Conservation (phyloP, 1,140 invertebrate genomes). For the Drosophila tropicalis region DNA sequence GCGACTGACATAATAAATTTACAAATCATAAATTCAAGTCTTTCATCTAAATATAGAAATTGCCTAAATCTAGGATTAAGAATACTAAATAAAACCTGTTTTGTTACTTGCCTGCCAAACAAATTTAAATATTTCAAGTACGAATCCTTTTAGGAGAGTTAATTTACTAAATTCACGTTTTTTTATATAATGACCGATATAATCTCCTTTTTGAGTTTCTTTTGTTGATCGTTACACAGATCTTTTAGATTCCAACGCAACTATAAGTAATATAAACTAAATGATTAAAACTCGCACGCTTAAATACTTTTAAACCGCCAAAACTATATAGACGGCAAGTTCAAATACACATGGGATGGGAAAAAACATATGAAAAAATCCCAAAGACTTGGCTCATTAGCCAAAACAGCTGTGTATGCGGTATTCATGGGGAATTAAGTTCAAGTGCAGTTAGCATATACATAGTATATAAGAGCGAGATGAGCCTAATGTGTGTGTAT, state of each 20-base stretch:
- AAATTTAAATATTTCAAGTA: neutral
- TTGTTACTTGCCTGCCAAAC: too few species aligned
- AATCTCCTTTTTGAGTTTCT: neutral
- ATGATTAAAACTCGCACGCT: slow-evolving; percentile 51
- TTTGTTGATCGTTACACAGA: neutral
- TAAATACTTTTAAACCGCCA: slow-evolving; percentile 54
- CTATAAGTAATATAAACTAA: slow-evolving; percentile 37
- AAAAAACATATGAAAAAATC: slow-evolving; percentile 66
- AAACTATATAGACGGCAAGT: slow-evolving; percentile 43
- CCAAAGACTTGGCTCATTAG: slow-evolving; percentile 55
- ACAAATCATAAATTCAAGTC: neutral
- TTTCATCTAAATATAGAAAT: neutral
- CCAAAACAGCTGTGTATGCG: slow-evolving; percentile 57
- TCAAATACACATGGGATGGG: slow-evolving; percentile 45
- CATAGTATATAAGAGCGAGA: neutral
- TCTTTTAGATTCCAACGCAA: neutral
- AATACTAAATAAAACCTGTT: too few species aligned
- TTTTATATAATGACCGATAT: too few species aligned
- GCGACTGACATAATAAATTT: neutral
- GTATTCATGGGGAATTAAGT: slow-evolving; percentile 52
- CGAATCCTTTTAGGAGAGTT: neutral
- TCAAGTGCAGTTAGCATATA: slow-evolving; percentile 59
- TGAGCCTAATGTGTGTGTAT: neutral
- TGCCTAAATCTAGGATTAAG: neutral
- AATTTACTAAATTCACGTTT: neutral